Evolutionary conservation across 2,797 vertebrate genomes (phyloP), one percentile per base, ranked within the genome.

Genomic region (Peromyscus attwateri): DNA sequence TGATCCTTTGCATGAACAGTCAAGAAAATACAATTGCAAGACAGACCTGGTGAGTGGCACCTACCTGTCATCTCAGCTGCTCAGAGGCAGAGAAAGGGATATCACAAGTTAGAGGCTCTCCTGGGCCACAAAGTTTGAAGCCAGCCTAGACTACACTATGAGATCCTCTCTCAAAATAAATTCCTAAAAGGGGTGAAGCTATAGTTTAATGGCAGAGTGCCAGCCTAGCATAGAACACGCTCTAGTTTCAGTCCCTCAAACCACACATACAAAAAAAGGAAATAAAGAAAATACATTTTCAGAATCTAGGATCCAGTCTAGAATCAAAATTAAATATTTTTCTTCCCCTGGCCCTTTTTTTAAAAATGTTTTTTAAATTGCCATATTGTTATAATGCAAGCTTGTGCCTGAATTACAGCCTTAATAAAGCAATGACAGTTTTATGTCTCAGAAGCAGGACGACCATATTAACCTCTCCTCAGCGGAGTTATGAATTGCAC

Each of bases 401-500:
- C 40, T 75, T 55, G 62, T 87, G 29, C 80, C 91, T 79, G 92
- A 96, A 0, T 87, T 89, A 91, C 0, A 62, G 49, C 37, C 46
- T 96, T 95, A 97, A 82, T 64, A 95, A 98, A 90, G 75, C 95
- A 82, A 70, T 75, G 77, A 81, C 80, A 92, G 95, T 52, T 91
- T 96, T 80, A 34, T 97, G 97, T 96, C 91, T 70, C 93, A 37
- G 80, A 10, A 52, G 29, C 84, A 55, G 12, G 2, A 29, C 77
- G 93, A 97, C 60, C 91, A 19, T 62, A 89, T 94, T 92, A 96
- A 93, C 89, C 89, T 97, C 81, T 81, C 62, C 93, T 97, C 89
- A 0, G 43, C 70, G 3, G n/a, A 92, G 68, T 87, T 94, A 96
- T 92, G 95, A 94, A 97, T 91, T 79, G 85, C 11, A 31, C 0